A percentile compares a stretch with the other conserved stretches of the same genome.
Evolutionary conservation across 2,797 vertebrate species (phyloP).

Genomic region (Neosilurus hyrtlii): DNA sequence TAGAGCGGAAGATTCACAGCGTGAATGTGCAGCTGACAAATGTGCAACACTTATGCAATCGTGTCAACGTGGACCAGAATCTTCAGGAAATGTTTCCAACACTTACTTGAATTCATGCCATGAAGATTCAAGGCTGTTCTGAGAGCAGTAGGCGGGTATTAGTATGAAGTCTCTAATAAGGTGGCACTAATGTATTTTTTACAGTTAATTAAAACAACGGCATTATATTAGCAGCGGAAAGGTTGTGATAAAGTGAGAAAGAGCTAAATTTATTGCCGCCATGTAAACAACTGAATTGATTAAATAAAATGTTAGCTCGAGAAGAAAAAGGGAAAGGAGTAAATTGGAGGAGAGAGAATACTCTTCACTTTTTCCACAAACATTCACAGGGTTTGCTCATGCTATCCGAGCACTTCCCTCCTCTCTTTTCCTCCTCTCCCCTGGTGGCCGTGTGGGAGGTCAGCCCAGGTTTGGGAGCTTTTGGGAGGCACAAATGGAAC

Average conservation of each 20-base stretch:
- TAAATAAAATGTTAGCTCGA: not conserved
- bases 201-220: not conserved
- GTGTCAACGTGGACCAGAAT: not conserved
- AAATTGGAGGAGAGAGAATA: constrained; percentile 2
- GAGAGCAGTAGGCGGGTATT: not conserved
- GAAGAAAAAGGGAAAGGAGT: not conserved
- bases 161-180: not conserved
- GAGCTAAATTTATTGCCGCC: not conserved
- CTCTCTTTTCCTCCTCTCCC: constrained; percentile 13
- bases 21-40: constrained; percentile 19
- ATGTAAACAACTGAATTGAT: constrained; percentile 21
- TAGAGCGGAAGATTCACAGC: constrained; percentile 10
- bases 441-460: constrained; percentile 54
- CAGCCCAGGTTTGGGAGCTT: constrained; percentile 71
- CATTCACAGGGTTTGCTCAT: constrained; percentile 34
- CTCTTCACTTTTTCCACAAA: constrained; percentile 50
- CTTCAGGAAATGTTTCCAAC: not conserved
- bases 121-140: not conserved
- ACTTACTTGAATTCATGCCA: not conserved
- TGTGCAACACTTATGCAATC: constrained; percentile 9
- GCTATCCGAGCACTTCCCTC: constrained; percentile 14
- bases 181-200: not conserved
- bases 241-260: not conserved
- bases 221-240: no score
- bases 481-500: constrained; percentile 68